Evolutionary conservation across 2,113 vertebrate species (phyloP).

Genomic region (Sclerurus mexicanus): DNA sequence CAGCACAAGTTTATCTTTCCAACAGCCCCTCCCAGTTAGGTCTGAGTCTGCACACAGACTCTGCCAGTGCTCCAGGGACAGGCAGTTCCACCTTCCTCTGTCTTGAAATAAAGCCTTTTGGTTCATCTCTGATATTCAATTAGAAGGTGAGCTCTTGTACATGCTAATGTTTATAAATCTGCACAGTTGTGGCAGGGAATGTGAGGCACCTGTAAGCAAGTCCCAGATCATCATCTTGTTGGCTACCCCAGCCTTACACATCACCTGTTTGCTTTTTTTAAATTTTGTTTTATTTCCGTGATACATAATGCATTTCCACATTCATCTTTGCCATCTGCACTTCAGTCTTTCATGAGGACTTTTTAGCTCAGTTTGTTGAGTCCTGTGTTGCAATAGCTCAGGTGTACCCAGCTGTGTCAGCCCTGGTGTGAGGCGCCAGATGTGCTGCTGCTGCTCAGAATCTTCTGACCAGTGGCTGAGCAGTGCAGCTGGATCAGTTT

Average conservation of each 20-base stretch:
- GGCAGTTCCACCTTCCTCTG: not conserved
- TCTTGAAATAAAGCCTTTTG: constrained; percentile 29
- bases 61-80: not conserved
- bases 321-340: not conserved
- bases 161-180: not conserved
- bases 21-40: not conserved
- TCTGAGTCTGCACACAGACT: not conserved
- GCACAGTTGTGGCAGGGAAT: not conserved
- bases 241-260: not conserved
- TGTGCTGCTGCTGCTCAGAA: not conserved
- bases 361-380: not conserved
- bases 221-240: not conserved
- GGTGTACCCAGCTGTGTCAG: not conserved
- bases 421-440: not conserved
- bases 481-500: constrained; percentile 48
- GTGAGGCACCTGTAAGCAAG: not conserved
- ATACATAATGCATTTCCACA: not conserved
- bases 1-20: not conserved
- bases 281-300: not conserved
- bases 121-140: constrained; percentile 14
- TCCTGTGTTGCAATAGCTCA: not conserved
- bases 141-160: not conserved
- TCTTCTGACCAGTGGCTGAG: not conserved
- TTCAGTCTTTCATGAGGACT: not conserved
- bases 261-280: not conserved